phyloP scores from a whole-genome alignment of 2,888 invertebrate genomes.

The Cataglyphis livida region DNA sequence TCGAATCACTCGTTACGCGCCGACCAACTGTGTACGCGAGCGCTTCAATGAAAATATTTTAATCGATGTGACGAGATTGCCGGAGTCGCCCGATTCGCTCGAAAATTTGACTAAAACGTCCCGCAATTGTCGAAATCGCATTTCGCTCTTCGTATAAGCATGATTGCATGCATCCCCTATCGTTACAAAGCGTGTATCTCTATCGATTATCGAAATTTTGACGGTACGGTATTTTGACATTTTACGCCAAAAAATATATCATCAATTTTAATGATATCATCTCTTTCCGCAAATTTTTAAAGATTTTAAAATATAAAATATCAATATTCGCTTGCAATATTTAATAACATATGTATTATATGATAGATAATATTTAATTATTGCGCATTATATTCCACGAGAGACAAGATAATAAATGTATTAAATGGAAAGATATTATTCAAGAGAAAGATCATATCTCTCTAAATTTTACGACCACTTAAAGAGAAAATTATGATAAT shows the following conservation, averaged over 20 bases:
- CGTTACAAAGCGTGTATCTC: neutral
- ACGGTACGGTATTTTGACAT: too few relatives aligned
- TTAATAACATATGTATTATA: neutral
- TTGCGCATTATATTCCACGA: constrained; percentile 4
- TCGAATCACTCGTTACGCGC: constrained; percentile 76
- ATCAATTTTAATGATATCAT: neutral
- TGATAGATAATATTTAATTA: neutral
- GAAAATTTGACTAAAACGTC: constrained; percentile 55
- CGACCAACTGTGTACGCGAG: constrained; percentile 60
- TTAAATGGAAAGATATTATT: constrained; percentile 16
- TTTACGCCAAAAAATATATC: neutral
- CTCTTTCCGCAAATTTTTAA: neutral
- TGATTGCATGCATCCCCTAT: constrained; percentile 6
- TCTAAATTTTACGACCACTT: constrained; percentile 10
- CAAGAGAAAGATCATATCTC: neutral
- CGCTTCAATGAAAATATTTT: constrained; percentile 75
- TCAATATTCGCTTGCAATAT: neutral
- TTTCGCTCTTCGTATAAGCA: constrained; percentile 12
- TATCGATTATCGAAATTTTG: neutral
- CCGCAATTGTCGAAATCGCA: constrained; percentile 37
- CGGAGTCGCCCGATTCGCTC: constrained; percentile 17
- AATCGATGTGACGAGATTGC: constrained; percentile 64
- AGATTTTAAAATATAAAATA: neutral
- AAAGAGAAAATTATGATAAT: constrained; percentile 66
- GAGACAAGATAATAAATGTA: constrained; percentile 9